Evolutionary conservation across 2,888 invertebrate species (phyloP).

Genomic region (Chelonus formosanus): DNA sequence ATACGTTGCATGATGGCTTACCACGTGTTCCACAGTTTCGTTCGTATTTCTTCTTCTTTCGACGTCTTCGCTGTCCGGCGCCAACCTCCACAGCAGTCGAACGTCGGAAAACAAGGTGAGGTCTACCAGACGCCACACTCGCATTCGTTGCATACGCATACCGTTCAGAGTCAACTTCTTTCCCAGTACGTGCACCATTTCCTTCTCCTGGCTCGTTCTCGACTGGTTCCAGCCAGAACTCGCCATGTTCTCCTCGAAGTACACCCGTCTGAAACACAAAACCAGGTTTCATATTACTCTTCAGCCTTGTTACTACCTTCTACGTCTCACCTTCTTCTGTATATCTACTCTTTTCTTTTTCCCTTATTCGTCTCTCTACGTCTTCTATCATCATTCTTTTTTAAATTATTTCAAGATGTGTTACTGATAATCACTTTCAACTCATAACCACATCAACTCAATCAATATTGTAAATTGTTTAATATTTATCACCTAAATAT

Average conservation of each 20-base stretch:
- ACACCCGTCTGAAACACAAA: constrained; percentile 59
- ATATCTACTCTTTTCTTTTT: not conserved
- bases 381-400: constrained; percentile 1
- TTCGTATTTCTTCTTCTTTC: constrained; percentile 67
- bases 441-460: too few relatives aligned
- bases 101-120: constrained; percentile 49
- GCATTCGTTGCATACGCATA: constrained; percentile 37
- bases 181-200: constrained; percentile 37
- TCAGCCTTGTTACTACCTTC: constrained; percentile 29
- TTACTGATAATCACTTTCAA: too few relatives aligned
- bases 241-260: constrained; percentile 57
- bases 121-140: constrained; percentile 45
- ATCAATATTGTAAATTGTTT: too few relatives aligned
- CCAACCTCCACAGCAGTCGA: constrained; percentile 44
- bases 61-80: constrained; percentile 44
- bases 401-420: too few relatives aligned
- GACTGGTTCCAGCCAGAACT: constrained; percentile 63
- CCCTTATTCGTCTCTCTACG: not conserved
- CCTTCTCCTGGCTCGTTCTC: constrained; percentile 42
- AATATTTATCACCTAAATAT: too few relatives aligned
- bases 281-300: constrained; percentile 48
- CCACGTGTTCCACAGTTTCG: constrained; percentile 65
- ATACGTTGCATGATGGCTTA: constrained; percentile 44
- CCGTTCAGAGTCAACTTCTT: constrained; percentile 33
- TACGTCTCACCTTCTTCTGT: not conserved